A percentile compares a stretch with the other conserved stretches of the same genome.
phyloP scores from a whole-genome alignment of 2,113 vertebrate species.

The Odocoileus hemionus region DNA sequence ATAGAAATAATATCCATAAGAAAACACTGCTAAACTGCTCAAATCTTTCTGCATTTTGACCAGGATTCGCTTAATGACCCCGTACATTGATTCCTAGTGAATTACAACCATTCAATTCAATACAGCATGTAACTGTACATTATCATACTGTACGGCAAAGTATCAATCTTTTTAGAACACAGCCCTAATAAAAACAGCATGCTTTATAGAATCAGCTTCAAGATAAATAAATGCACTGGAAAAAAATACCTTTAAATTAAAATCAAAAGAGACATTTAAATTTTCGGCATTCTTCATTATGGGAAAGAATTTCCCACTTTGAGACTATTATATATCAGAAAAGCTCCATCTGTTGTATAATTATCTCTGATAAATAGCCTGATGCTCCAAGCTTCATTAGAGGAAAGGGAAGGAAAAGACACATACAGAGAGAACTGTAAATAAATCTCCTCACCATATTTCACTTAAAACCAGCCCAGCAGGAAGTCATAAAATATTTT shows the following conservation, averaged over 20 bases:
- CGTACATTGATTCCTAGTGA: conserved; percentile 45
- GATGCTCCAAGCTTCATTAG: conserved; percentile 76
- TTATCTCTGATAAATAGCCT: conserved; percentile 80
- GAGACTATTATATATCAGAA: conserved; percentile 77
- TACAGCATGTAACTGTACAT: not conserved
- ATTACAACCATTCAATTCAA: conserved; percentile 44
- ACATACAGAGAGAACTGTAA: conserved; percentile 70
- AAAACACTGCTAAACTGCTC: conserved; percentile 2
- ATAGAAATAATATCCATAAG: conserved; percentile 28
- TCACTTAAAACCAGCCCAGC: conserved; percentile 74
- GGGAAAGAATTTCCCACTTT: conserved; percentile 67
- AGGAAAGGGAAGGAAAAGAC: conserved; percentile 66
- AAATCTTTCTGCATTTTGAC: conserved; percentile 23
- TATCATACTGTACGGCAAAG: conserved; percentile 27
- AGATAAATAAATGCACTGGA: conserved; percentile 66
- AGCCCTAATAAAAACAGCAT: conserved; percentile 54
- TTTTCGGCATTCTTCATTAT: conserved; percentile 75
- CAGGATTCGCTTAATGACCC: conserved; percentile 63
- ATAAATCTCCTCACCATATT: conserved; percentile 77
- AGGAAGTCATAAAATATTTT: conserved; percentile 74
- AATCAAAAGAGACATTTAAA: conserved; percentile 77
- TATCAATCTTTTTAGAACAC: conserved; percentile 57
- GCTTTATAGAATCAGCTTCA: conserved; percentile 61
- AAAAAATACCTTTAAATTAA: conserved; percentile 68
- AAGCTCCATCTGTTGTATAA: conserved; percentile 78